Conservation (phyloP, 2,888 invertebrate genomes). For the Heteropelma amictum region DNA sequence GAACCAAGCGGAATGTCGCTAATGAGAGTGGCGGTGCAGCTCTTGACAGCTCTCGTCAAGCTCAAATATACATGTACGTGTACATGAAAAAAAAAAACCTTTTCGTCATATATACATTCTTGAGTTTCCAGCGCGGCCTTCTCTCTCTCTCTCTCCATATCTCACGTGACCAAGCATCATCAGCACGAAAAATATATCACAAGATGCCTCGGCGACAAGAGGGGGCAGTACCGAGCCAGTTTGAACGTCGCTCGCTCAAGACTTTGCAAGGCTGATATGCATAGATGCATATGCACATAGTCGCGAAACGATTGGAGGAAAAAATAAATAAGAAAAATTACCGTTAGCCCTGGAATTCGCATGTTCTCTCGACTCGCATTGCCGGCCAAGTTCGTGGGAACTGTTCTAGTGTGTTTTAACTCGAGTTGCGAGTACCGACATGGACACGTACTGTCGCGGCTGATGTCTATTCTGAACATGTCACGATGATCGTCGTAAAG, state of each 20-base stretch:
- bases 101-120: conserved; percentile 22
- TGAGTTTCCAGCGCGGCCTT: conserved; percentile 17
- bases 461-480: conserved; percentile 7
- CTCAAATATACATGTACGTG: conserved; percentile 9
- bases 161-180: conserved; percentile 32
- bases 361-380: conserved; percentile 50
- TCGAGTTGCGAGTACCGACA: conserved; percentile 9
- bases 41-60: conserved; percentile 32
- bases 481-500: too few species aligned
- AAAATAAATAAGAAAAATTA: conserved; percentile 29
- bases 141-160: neutral
- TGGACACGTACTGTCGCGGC: neutral
- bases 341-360: conserved; percentile 70
- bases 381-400: conserved; percentile 73
- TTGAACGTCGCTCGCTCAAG: neutral
- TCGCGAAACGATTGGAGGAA: conserved; percentile 1
- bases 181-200: conserved; percentile 29
- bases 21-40: conserved; percentile 67
- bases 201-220: neutral
- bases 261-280: neutral
- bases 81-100: conserved; percentile 14
- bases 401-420: conserved; percentile 71
- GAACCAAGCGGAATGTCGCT: conserved; percentile 74
- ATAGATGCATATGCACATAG: conserved; percentile 2
- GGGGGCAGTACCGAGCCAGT: neutral